Evolutionary conservation across 2,888 invertebrate genomes (phyloP), one percentile per base, ranked within the genome.

Genomic region (Camptogramma bilineatum): DNA sequence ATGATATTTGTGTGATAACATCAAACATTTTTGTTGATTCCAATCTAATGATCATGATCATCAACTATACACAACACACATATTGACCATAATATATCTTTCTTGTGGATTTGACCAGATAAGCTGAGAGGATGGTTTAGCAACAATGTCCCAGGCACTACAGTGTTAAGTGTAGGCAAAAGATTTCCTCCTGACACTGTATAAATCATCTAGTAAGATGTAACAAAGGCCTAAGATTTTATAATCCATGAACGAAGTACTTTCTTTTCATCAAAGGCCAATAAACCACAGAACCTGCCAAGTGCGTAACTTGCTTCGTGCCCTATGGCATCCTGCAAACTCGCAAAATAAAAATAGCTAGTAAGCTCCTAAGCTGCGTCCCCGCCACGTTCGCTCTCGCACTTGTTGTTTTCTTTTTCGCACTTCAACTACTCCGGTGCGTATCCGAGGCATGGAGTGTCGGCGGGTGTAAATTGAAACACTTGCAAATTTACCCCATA

Each of bases 401-500:
- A 74, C 78, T 80, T 80, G 82, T 86, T 88, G 87, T 90, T 90
- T 90, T 87, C 87, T 90, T 92, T 91, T 91, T 91, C 81, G 79
- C 89, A 89, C 91, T 91, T 87, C 87, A 90, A 84, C 88, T 79
- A 84, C 87, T 85, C 81, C 80, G 79, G 83, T 87, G 86, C 88
- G 88, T 90, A 88, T 84, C 86, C 83, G 81, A 84, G 82, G 82
- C 80, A 80, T 81, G 75, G 86, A 88, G 89, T 87, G 87, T 82
- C 84, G 88, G 82, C 82, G 88, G 91, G 92, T 87, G 92, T 92
- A 92, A 93, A 93, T 93, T 92, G 92, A 93, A 92, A 93, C 92
- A 93, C 92, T 93, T 91, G 91, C 92, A 92, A 93, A 92, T 93
- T 92, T 90, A 87, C 90, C 80, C 88, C 83, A 91, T 93, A 90